These are phyloP conservation scores for Rhadinocentrus ornatus DNA, from an alignment of 2,797 vertebrate genomes.

Conservation along the genomic window DNA sequence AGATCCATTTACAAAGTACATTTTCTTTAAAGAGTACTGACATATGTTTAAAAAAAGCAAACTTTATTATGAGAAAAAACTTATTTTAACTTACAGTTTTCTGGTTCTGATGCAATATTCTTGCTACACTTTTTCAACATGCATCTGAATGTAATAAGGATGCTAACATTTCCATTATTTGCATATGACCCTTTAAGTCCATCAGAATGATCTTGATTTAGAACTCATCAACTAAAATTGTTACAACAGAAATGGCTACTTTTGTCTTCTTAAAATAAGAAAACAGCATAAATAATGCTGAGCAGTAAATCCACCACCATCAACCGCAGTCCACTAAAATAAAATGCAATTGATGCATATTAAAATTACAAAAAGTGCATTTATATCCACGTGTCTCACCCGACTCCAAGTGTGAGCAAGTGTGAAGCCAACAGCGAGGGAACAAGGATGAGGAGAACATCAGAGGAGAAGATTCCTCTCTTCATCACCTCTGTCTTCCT, in stretches of 20 bases:
- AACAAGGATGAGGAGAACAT: slow-evolving; percentile 79
- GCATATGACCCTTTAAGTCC: not conserved
- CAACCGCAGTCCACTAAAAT: too few species aligned
- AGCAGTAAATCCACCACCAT: not conserved
- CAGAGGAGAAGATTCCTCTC: slow-evolving; percentile 81
- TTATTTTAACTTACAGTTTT: too few species aligned
- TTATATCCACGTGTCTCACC: slow-evolving; percentile 63
- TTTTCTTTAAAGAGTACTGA: not conserved
- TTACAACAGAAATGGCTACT: too few species aligned
- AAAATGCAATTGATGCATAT: not conserved
- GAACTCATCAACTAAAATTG: not conserved
- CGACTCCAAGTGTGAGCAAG: slow-evolving; percentile 82
- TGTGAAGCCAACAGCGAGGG: slow-evolving; percentile 82
- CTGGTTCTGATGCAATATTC: too few species aligned
- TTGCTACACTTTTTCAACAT: not conserved
- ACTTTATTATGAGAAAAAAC: too few species aligned
- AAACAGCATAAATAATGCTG: not conserved
- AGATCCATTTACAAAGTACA: not conserved
- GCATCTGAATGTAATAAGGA: not conserved
- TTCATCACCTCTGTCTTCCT: slow-evolving; percentile 83
- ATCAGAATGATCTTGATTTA: too few species aligned
- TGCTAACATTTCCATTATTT: not conserved
- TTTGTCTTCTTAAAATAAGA: too few species aligned
- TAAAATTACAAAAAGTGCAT: not conserved
- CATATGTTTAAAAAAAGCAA: too few species aligned